phyloP scores from a whole-genome alignment of 2,797 vertebrate genomes.

The Syngnathus acus region DNA sequence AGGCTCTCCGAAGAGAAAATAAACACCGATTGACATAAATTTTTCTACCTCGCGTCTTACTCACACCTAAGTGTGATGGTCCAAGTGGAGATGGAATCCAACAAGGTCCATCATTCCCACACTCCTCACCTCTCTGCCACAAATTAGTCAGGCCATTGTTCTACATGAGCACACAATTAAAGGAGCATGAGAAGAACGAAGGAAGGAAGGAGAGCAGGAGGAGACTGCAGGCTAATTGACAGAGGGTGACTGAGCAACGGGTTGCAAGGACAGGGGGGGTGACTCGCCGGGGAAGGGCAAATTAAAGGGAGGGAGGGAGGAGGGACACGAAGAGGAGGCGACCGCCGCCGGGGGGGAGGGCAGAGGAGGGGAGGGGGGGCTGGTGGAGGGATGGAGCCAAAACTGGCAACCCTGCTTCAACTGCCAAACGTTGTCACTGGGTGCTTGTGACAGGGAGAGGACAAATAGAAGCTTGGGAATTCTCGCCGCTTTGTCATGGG shows the following conservation, averaged over 20 bases:
- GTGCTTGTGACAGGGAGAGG: constrained; percentile 56
- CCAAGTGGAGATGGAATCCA: constrained; percentile 22
- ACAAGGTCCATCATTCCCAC: constrained; percentile 54
- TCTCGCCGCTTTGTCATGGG: constrained; percentile 57
- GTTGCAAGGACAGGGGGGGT: constrained; percentile 41
- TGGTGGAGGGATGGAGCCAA: constrained; percentile 51
- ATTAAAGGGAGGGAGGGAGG: constrained; percentile 57
- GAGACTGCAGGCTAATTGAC: constrained; percentile 58
- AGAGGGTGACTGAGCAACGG: constrained; percentile 57
- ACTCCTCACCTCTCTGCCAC: constrained; percentile 36
- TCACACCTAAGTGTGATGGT: neutral
- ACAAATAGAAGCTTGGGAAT: constrained; percentile 55
- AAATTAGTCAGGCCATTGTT: constrained; percentile 50
- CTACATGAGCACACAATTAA: constrained; percentile 53
- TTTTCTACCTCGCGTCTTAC: neutral
- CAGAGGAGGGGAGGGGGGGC: no score
- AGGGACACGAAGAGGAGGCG: constrained; percentile 54
- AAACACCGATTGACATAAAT: neutral
- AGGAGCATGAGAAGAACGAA: constrained; percentile 40
- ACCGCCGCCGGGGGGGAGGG: neutral
- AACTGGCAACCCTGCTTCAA: constrained; percentile 69
- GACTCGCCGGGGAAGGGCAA: constrained; percentile 45
- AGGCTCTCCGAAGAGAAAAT: neutral
- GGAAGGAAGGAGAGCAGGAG: constrained; percentile 44
- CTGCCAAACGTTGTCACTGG: constrained; percentile 70